A percentile compares a stretch with the other conserved stretches of the same genome.
phyloP scores from a whole-genome alignment of 2,797 vertebrate genomes.

The Cossypha caffra region DNA sequence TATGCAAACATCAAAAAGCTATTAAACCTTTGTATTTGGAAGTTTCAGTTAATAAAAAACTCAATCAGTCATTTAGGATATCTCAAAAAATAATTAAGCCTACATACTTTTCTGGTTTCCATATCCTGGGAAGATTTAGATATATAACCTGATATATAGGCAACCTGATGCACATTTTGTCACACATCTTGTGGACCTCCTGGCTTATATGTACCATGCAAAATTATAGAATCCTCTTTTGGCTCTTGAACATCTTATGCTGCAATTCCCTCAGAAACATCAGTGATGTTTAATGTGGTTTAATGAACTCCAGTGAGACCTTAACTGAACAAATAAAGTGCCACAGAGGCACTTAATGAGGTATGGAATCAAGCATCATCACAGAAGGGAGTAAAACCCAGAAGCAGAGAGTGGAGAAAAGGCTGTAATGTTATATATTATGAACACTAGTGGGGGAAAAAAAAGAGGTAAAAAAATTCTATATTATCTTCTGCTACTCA shows the following conservation, averaged over 20 bases:
- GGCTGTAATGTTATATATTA: neutral
- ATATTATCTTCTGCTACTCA: neutral
- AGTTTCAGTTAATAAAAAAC: neutral
- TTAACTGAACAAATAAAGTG: constrained; percentile 9
- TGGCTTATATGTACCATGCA: neutral
- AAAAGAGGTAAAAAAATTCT: neutral
- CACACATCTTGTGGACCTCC: neutral
- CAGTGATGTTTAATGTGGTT: neutral
- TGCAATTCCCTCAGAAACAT: neutral
- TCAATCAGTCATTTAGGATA: neutral
- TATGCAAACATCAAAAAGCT: neutral
- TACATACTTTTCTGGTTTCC: neutral
- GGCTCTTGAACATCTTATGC: neutral
- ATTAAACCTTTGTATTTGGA: neutral
- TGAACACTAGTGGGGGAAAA: neutral
- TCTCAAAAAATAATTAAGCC: neutral
- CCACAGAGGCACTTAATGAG: neutral
- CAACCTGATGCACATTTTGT: neutral
- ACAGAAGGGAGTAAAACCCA: neutral
- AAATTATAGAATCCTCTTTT: neutral
- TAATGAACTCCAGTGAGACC: constrained; percentile 7
- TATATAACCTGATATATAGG: neutral
- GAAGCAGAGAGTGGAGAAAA: neutral
- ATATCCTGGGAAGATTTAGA: neutral
- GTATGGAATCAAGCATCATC: neutral